Evolutionary conservation across 2,113 vertebrate genomes (phyloP), one percentile per base, ranked within the genome.

Genomic region (Antigone vipio): DNA sequence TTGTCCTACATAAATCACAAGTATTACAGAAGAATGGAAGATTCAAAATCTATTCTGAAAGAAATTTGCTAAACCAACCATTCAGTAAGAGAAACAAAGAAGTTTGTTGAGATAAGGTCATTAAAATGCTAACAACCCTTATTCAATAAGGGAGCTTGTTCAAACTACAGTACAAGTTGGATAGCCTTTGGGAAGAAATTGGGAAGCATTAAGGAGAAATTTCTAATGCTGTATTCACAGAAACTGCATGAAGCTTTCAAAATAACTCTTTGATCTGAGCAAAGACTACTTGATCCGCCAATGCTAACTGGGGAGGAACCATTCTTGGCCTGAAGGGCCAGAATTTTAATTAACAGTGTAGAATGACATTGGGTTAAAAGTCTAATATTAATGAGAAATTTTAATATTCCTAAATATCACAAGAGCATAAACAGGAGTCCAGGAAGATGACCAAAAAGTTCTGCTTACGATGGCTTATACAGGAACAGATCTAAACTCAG

Each of bases 281-380:
- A 89, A 91, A 88, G 72, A 53, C 35, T 58, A n/a, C 2, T 10
- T 79, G 64, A 90, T 95, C 66, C 52, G 15, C 35, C 58, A 68
- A 4, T 71, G 50, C 49, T 93, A 72, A 76, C 76, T 67, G 50
- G 58, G 69, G 88, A 74, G n/a, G n/a, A 74, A 5, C 14, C 13
- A 26, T 75, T 79, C 69, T 74, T 92, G 84, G 55, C 56, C 68
- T 94, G 74, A 83, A 93, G 88, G 75, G 60, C 38, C 68, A 88
- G 56, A 88, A 90, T 80, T 69, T 82, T 95, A 84, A 94, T 95
- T 93, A 97, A 94, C 38, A 83, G 9, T 59, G 14, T 89, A 60
- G 80, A 83, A 76, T 69, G 30, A n/a, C 4, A 2, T 60, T 90
- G 32, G 53, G 50, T 82, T 96, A 77, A 23, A 85, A 91, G 47